Percentiles rank a stretch among this genome's conserved stretches.
These are phyloP conservation scores for Lepidurus apus DNA, from an alignment of 1,140 invertebrate species.

Conservation along the genomic window DNA sequence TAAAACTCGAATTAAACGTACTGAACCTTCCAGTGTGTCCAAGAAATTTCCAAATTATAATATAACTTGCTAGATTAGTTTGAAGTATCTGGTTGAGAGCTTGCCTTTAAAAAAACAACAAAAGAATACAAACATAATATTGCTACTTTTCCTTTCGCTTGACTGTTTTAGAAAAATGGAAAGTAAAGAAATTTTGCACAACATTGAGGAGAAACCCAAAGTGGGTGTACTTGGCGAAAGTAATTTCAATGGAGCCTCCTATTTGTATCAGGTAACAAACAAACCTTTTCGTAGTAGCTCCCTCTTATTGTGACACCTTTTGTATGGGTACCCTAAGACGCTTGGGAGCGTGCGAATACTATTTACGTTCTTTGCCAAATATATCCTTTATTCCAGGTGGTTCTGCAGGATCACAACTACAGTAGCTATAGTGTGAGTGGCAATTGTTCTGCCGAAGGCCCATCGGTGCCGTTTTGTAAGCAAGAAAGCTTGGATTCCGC, in stretches of 20 bases:
- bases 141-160: background rate
- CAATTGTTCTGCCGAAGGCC: background rate
- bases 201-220: background rate
- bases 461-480: slow-evolving; percentile 54
- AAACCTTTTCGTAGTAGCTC: background rate
- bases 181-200: slow-evolving; percentile 10
- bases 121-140: background rate
- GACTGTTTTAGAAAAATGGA: background rate
- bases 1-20: no score
- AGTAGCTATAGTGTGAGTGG: slow-evolving; percentile 58
- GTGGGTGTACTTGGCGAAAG: background rate
- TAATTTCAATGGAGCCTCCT: background rate
- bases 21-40: no score
- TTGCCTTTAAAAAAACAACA: background rate
- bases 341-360: background rate
- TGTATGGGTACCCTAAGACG: background rate
- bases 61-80: no score
- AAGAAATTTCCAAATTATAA: no score
- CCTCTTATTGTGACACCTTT: slow-evolving; percentile 22
- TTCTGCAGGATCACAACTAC: slow-evolving; percentile 77
- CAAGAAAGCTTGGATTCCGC: slow-evolving; percentile 29
- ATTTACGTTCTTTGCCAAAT: background rate
- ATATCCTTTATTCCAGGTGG: slow-evolving; percentile 52
- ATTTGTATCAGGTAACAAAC: slow-evolving; percentile 11
- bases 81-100: no score